Conservation (phyloP, 2,797 vertebrate species). For the Helicolenus hilgendorfi region DNA sequence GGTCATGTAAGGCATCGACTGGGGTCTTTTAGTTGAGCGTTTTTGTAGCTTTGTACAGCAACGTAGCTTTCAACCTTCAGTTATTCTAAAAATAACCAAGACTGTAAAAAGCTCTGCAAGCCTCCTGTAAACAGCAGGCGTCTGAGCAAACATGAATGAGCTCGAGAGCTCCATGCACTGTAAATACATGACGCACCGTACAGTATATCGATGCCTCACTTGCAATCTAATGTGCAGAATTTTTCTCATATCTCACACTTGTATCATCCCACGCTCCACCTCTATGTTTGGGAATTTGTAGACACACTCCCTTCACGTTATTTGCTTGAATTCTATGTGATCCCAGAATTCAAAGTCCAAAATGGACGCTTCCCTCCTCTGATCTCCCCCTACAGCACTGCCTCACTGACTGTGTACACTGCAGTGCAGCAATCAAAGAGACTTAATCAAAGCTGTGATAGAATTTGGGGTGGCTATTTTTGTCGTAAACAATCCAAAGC, state of each 20-base stretch:
- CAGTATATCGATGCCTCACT: slow-evolving; percentile 39
- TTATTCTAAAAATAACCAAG: slow-evolving; percentile 18
- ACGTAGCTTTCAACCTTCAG: slow-evolving; percentile 19
- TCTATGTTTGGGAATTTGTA: slow-evolving; percentile 3
- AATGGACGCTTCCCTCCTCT: slow-evolving; percentile 19
- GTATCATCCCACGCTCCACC: slow-evolving; percentile 6
- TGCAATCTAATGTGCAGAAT: slow-evolving; percentile 22
- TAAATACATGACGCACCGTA: slow-evolving; percentile 61
- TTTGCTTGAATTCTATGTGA: background rate
- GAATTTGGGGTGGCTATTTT: slow-evolving; percentile 24
- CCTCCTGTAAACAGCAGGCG: slow-evolving; percentile 12
- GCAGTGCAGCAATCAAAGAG: slow-evolving; percentile 62
- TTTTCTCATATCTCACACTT: slow-evolving; percentile 13
- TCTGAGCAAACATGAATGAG: slow-evolving; percentile 23
- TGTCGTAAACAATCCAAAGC: slow-evolving; percentile 9
- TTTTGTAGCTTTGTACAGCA: slow-evolving; percentile 13
- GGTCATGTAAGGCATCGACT: background rate
- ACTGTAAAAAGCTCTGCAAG: slow-evolving; percentile 34
- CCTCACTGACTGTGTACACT: slow-evolving; percentile 23
- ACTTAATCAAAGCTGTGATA: slow-evolving; percentile 72
- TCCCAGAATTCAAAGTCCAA: slow-evolving; percentile 29
- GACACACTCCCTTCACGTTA: background rate
- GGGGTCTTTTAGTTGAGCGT: background rate
- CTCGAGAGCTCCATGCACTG: slow-evolving; percentile 47
- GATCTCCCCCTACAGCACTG: slow-evolving; percentile 5